Conservation (phyloP, 2,888 invertebrate species). For the Cerastis rubricosa region DNA sequence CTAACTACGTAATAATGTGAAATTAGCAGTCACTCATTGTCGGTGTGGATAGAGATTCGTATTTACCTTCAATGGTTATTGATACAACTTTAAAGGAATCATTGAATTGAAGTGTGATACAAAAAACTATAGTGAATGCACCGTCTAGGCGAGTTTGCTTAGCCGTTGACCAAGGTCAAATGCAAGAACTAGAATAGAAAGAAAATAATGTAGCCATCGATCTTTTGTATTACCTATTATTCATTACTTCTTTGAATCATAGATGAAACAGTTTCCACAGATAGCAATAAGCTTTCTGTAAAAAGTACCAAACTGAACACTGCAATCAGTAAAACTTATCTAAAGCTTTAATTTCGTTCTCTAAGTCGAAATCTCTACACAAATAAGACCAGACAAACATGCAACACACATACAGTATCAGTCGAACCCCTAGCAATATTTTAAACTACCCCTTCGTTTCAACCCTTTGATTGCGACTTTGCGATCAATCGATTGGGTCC, state of each 20-base stretch:
- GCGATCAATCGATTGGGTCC: conserved; percentile 85
- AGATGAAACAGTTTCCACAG: neutral
- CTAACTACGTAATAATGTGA: conserved; percentile 64
- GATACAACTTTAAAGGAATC: neutral
- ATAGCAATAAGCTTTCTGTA: neutral
- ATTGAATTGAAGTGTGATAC: neutral
- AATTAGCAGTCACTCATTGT: conserved; percentile 59
- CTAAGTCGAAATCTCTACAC: conserved; percentile 49
- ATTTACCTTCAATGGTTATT: conserved; percentile 1
- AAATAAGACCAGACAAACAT: conserved; percentile 61
- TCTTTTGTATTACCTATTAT: neutral
- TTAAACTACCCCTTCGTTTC: conserved; percentile 84
- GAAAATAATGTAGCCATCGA: neutral
- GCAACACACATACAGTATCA: conserved; percentile 66
- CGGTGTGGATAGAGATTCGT: conserved; percentile 20
- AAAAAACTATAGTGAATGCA: neutral
- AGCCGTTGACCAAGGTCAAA: neutral
- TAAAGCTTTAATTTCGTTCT: conserved; percentile 44
- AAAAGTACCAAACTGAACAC: neutral
- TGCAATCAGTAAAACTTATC: neutral
- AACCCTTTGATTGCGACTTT: conserved; percentile 78
- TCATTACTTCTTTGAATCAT: neutral
- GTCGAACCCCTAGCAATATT: conserved; percentile 84
- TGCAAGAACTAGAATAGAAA: neutral
- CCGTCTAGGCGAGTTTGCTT: neutral